Percentiles rank a stretch among this genome's conserved stretches.
phyloP scores from a whole-genome alignment of 2,888 invertebrate species.

The Nemapogon koenigi region DNA sequence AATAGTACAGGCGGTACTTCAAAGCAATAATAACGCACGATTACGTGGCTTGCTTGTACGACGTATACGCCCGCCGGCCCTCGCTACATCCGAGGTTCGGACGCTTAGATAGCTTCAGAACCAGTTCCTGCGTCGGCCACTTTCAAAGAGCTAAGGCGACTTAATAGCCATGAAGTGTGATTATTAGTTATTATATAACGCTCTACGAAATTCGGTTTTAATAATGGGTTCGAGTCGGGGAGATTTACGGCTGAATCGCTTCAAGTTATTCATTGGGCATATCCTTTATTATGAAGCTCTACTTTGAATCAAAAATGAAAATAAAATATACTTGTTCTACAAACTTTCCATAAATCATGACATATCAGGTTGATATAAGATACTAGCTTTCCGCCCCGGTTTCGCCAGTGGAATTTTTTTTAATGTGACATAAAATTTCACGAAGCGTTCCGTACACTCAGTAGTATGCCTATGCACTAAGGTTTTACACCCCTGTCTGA shows the following conservation, averaged over 20 bases:
- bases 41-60: slow-evolving; percentile 38
- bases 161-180: slow-evolving; percentile 51
- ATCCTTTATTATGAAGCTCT: too few species aligned
- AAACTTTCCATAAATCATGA: too few species aligned
- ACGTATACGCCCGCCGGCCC: slow-evolving; percentile 21
- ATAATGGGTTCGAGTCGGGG: slow-evolving; percentile 23
- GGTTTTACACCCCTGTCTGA: too few species aligned
- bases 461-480: too few species aligned
- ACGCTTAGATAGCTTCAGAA: slow-evolving; percentile 21
- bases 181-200: slow-evolving; percentile 43
- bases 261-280: slow-evolving; percentile 4
- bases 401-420: too few species aligned
- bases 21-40: slow-evolving; percentile 53
- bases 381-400: too few species aligned
- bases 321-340: too few species aligned
- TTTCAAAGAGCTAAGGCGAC: slow-evolving; percentile 45
- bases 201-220: slow-evolving; percentile 32
- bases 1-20: slow-evolving; percentile 33
- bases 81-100: slow-evolving; percentile 33
- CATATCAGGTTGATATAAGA: too few species aligned
- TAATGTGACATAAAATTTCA: too few species aligned
- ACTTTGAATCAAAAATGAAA: too few species aligned
- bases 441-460: too few species aligned
- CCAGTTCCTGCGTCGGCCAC: slow-evolving; percentile 46
- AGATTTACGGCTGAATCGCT: slow-evolving; percentile 22